phyloP scores from a whole-genome alignment of 2,113 vertebrate species.

The Boulengeromyrus knoepffleri region DNA sequence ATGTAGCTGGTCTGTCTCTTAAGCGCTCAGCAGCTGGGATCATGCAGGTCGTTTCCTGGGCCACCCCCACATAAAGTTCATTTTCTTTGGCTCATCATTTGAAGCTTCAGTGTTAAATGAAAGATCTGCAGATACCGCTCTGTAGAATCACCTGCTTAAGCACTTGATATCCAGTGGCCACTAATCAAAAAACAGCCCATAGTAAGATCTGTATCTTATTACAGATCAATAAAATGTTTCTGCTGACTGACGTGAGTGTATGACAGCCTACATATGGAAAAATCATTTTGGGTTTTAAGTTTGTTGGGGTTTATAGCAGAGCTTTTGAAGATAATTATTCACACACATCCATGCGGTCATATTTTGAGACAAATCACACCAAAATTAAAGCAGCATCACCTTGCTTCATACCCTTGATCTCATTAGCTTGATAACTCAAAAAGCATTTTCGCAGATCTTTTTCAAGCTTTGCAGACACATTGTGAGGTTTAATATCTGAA shows the following conservation, averaged over 20 bases:
- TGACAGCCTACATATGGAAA: neutral
- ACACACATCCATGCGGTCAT: neutral
- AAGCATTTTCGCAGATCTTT: neutral
- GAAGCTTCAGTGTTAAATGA: conserved; percentile 55
- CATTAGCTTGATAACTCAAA: neutral
- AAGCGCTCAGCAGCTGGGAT: conserved; percentile 49
- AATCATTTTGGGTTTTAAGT: neutral
- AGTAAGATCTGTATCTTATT: neutral
- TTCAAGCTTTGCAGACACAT: neutral
- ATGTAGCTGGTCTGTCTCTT: conserved; percentile 44
- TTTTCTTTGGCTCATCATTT: conserved; percentile 50
- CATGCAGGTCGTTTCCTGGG: conserved; percentile 48
- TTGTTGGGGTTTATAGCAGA: neutral
- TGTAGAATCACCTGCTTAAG: conserved; percentile 36
- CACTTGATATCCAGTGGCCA: conserved; percentile 33
- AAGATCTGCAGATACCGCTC: conserved; percentile 55
- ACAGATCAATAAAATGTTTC: neutral
- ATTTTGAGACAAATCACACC: neutral
- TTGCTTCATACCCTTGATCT: neutral
- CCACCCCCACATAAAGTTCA: conserved; percentile 30
- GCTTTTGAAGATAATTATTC: neutral
- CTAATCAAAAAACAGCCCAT: neutral
- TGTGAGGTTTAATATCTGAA: neutral
- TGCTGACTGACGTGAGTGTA: neutral
- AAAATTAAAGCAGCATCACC: neutral